Conservation (phyloP, 2,113 vertebrate species). For the Siphamia tubifer region DNA sequence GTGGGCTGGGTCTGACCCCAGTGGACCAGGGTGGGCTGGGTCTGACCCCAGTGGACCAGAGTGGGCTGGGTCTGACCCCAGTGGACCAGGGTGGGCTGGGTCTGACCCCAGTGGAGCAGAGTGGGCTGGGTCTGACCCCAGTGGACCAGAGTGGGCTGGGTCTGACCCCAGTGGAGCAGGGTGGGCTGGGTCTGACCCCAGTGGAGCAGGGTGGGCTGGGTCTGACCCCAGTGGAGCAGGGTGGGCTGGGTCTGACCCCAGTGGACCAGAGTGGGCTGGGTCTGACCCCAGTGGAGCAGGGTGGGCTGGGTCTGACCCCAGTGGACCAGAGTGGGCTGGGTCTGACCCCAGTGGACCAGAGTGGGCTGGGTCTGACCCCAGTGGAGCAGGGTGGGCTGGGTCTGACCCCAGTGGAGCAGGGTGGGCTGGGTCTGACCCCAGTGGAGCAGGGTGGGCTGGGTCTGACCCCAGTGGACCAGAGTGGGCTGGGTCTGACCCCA, state of each 20-base stretch:
- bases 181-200: slow-evolving; percentile 42
- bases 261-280: slow-evolving; percentile 43
- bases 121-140: slow-evolving; percentile 42
- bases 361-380: slow-evolving; percentile 42
- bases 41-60: neutral
- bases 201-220: slow-evolving; percentile 43
- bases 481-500: slow-evolving; percentile 42
- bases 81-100: slow-evolving; percentile 45
- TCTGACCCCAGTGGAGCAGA: neutral
- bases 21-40: slow-evolving; percentile 45
- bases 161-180: neutral
- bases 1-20: slow-evolving; percentile 42
- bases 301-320: slow-evolving; percentile 42
- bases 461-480: neutral
- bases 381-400: slow-evolving; percentile 43
- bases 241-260: slow-evolving; percentile 42
- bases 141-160: slow-evolving; percentile 43
- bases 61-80: slow-evolving; percentile 42
- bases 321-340: slow-evolving; percentile 43
- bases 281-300: neutral
- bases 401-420: neutral
- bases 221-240: neutral
- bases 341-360: neutral
- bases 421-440: slow-evolving; percentile 42
- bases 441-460: slow-evolving; percentile 43